Evolutionary conservation across 1,140 invertebrate species (phyloP), one percentile per base, ranked within the genome.

Genomic region (Nebria ingens): DNA sequence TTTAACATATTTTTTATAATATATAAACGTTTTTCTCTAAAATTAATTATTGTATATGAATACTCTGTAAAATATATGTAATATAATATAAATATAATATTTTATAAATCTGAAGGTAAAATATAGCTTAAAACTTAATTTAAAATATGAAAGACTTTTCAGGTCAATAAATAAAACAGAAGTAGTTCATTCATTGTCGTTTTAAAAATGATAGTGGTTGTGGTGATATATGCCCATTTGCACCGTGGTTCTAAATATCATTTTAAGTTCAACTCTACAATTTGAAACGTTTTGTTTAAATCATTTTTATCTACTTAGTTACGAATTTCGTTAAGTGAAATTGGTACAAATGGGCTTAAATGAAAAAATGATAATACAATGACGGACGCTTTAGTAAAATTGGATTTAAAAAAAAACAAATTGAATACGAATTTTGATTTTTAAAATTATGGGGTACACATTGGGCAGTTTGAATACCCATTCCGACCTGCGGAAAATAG

Each of bases 61-160:
- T 45, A 45, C 40, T 45, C 40, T 45, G 40, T 45, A 45, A 45
- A 45, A 45, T 45, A 45, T 45, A 45, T 45, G 4, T 29, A 29
- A 29, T 29, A 45, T 45, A 45, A 45, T 11, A 11, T 11, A 11
- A 45, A 45, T 45, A 45, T 45, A 45, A 12, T n/a, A n/a, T n/a
- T n/a, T n/a, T n/a, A n/a, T n/a, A n/a, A 45, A 45, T 45, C 17
- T 45, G 40, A 45, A 17, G 40, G 15, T 45, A 45, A 45, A 45
- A 45, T n/a, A n/a, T 45, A 45, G 40, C 25, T 34, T 34, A 34
- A 34, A 34, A 34, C 25, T 45, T 45, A 45, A 45, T n/a, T n/a
- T n/a, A 17, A 45, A 4, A 45, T 45, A 45, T 45, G 40, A 45
- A 45, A 45, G 40, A 45, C 40, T 45, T 45, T 12, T 45, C n/a